Conservation (phyloP, 2,113 vertebrate species). For the Sporophila hypoxantha region DNA sequence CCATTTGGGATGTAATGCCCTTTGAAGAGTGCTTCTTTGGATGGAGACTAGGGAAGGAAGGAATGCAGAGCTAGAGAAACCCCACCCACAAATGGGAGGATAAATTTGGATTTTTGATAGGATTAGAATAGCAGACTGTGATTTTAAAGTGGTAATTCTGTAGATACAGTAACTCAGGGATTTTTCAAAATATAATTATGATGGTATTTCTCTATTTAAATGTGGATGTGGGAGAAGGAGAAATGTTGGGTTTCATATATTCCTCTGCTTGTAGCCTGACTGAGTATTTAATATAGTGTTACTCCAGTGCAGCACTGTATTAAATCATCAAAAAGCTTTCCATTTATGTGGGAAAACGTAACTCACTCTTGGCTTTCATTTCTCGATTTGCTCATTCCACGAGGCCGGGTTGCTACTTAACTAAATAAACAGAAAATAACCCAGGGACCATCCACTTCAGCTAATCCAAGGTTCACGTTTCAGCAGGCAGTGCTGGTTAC, state of each 20-base stretch:
- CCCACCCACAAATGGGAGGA: background rate
- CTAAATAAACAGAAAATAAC: constrained; percentile 33
- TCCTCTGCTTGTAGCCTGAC: background rate
- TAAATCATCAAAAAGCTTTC: constrained; percentile 43
- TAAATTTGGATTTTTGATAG: background rate
- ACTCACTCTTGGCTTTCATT: constrained; percentile 26
- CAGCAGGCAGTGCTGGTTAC: background rate
- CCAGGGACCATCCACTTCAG: background rate
- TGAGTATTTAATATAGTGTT: background rate
- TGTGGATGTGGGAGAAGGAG: background rate
- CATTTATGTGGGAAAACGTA: constrained; percentile 36
- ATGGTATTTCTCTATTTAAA: constrained; percentile 21
- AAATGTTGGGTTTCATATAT: background rate
- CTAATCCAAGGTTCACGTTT: background rate
- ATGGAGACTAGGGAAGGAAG: background rate
- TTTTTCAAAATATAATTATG: constrained; percentile 8
- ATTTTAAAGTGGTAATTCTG: constrained; percentile 30
- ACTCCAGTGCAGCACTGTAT: background rate
- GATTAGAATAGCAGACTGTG: constrained; percentile 11
- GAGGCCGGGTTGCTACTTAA: constrained; percentile 42
- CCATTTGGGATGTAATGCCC: background rate
- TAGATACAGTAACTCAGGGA: constrained; percentile 60
- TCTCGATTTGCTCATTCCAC: constrained; percentile 6
- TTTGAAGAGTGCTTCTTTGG: constrained; percentile 26
- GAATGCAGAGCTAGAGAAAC: constrained; percentile 8